A percentile compares a stretch with the other conserved stretches of the same genome.
Conservation (phyloP, 2,888 invertebrate species). For the Digitonthophagus gazella region DNA sequence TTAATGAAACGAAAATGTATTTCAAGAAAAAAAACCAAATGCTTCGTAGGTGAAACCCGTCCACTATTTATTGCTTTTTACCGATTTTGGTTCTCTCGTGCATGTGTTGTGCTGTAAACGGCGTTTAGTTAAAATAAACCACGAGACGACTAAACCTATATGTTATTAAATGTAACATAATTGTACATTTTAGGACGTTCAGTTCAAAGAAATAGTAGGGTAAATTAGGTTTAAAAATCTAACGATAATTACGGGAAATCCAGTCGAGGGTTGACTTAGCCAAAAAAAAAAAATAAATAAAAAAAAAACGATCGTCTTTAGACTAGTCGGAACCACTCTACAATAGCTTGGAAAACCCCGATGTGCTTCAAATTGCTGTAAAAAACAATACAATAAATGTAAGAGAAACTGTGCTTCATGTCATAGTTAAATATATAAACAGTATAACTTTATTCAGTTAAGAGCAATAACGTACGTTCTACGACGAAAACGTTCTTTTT, state of each 20-base stretch:
- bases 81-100: constrained; percentile 29
- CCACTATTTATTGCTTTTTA: constrained; percentile 25
- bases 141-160: constrained; percentile 5
- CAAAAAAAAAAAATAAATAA: constrained; percentile 13
- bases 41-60: constrained; percentile 32
- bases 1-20: constrained; percentile 20
- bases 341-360: constrained; percentile 23
- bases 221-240: constrained; percentile 20
- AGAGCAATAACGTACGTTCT: constrained; percentile 20
- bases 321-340: constrained; percentile 22
- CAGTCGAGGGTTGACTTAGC: constrained; percentile 7
- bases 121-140: constrained; percentile 5
- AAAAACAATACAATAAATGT: constrained; percentile 23
- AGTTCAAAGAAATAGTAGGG: constrained; percentile 15
- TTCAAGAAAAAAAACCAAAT: constrained; percentile 26
- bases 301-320: constrained; percentile 1
- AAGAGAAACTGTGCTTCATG: constrained; percentile 27
- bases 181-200: constrained; percentile 26
- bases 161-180: constrained; percentile 19
- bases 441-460: constrained; percentile 20
- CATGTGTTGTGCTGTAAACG: constrained; percentile 22
- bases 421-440: constrained; percentile 17
- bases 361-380: constrained; percentile 27
- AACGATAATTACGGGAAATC: constrained; percentile 18
- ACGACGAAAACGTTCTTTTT: constrained; percentile 1